These are phyloP conservation scores for Corythaeola cristata DNA, from an alignment of 2,113 vertebrate genomes.

Conservation along the genomic window DNA sequence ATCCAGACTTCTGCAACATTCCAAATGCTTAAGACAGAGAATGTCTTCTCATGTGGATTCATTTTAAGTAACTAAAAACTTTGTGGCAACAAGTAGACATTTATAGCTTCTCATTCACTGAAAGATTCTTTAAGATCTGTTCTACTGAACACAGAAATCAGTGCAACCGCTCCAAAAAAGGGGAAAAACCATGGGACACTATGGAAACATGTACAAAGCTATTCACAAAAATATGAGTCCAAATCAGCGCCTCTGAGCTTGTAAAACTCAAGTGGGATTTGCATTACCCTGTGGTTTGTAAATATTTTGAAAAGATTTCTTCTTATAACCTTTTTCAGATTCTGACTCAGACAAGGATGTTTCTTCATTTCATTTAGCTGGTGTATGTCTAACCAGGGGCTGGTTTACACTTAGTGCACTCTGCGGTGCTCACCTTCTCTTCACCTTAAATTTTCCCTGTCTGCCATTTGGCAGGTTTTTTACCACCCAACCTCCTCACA, in stretches of 20 bases:
- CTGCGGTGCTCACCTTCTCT: neutral
- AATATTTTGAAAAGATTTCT: neutral
- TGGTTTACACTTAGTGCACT: neutral
- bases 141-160: neutral
- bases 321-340: neutral
- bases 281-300: neutral
- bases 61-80: neutral
- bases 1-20: neutral
- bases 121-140: neutral
- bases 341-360: neutral
- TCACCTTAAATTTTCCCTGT: neutral
- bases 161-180: neutral
- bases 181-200: neutral
- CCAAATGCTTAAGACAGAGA: neutral
- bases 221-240: neutral
- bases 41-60: neutral
- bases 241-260: neutral
- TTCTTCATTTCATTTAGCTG: neutral
- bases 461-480: neutral
- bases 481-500: neutral
- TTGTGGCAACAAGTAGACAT: neutral
- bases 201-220: neutral
- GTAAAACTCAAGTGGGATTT: neutral
- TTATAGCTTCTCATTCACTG: neutral
- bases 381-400: accelerated